Conservation (phyloP, 1,140 invertebrate genomes). For the Aphidius ervi region DNA sequence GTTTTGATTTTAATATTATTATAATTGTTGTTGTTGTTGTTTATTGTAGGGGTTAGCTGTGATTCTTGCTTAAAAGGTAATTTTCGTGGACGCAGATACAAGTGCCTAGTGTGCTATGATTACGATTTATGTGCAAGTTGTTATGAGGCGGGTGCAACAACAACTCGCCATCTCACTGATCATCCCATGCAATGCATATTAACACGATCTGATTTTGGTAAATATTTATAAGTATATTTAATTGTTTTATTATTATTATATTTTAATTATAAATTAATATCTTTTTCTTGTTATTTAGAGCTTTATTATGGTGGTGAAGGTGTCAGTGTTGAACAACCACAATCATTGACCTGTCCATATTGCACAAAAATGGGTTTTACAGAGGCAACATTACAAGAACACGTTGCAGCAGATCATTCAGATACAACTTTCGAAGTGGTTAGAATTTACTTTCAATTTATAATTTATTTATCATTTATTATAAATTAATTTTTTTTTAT, state of each 20-base stretch:
- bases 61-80: slow-evolving; percentile 98
- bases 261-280: slow-evolving; percentile 1
- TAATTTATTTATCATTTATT: slow-evolving; percentile 11
- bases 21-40: background rate
- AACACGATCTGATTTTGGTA: slow-evolving; percentile 93
- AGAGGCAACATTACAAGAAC: slow-evolving; percentile 85
- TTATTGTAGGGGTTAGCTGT: slow-evolving; percentile 87
- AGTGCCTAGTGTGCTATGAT: slow-evolving; percentile 98
- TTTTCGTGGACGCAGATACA: slow-evolving; percentile 94
- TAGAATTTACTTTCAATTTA: slow-evolving; percentile 38
- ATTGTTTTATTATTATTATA: slow-evolving; percentile 6
- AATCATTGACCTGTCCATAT: slow-evolving; percentile 94
- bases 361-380: slow-evolving; percentile 95
- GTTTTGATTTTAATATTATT: too few relatives aligned
- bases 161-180: slow-evolving; percentile 87
- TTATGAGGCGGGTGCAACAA: slow-evolving; percentile 90
- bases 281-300: slow-evolving; percentile 56
- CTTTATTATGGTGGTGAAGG: slow-evolving; percentile 93
- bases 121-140: slow-evolving; percentile 97
- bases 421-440: slow-evolving; percentile 85
- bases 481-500: background rate
- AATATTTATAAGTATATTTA: slow-evolving; percentile 35
- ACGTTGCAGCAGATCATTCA: slow-evolving; percentile 84
- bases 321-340: slow-evolving; percentile 82
- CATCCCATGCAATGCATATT: slow-evolving; percentile 99